Evolutionary conservation across 1,140 invertebrate genomes (phyloP), one percentile per base, ranked within the genome.

Genomic region (Theocolax elegans): DNA sequence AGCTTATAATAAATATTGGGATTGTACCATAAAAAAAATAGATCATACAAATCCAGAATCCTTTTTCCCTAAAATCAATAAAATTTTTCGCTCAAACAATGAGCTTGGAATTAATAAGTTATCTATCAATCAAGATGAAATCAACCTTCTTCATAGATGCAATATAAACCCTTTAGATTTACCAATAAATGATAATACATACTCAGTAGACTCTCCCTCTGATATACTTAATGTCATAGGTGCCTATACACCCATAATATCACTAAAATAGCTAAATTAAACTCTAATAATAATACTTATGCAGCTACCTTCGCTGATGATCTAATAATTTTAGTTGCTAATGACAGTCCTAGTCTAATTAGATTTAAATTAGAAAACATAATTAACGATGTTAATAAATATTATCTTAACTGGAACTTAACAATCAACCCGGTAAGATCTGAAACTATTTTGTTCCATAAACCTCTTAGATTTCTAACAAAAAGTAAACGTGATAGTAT

Each of bases 241-340:
- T 73, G 73, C 9, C 63, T 77, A 9, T 75, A 46, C 23, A 77
- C 64, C 1, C 17, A 60, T 19, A 46, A 49, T 1, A 56, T 74
- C 3, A 13, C 71, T 21, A 68, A 35, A 1, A 7, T 60, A 1
- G 67, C 67, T 15, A 6, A 51, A 12, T 12, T 73, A 56, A 62
- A 35, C 12, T 27, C 12, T 12, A 21, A 13, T 23, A 64, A 42
- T 13, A 9, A 0, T 48, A 69, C 12, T 51, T 62, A 6, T 10
- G 4, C 31, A 6, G 10, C 31, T 35, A 10, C 31, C 10, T 69
- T 68, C 21, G 70, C 70, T 0, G 67, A 74, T 17, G 74, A 75
- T 17, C 17, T 56, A 1, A 70, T 75, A 10, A 13, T 75, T 0
- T 59, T 65, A 17, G 49, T 67, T 4, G 40, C 56, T 7, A 27